Conservation (phyloP, 2,797 vertebrate genomes). For the Echiichthys vipera region DNA sequence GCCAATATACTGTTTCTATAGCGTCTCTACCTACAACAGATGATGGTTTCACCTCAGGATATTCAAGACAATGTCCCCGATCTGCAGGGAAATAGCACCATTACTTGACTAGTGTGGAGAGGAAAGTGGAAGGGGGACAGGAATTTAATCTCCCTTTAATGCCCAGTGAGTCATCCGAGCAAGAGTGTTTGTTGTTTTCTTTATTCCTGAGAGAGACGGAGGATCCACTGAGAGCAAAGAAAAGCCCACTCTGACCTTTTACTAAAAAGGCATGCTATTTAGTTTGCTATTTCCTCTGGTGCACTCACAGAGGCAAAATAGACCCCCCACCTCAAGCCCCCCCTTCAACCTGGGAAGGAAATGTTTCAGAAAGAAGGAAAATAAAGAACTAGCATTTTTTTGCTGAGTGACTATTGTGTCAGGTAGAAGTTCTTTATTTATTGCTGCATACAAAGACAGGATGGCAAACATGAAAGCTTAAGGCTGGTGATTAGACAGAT, state of each 20-base stretch:
- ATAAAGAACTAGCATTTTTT: constrained; percentile 51
- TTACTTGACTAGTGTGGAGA: constrained; percentile 35
- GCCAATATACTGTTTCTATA: constrained; percentile 4
- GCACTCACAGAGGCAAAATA: constrained; percentile 35
- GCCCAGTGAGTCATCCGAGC: constrained; percentile 59
- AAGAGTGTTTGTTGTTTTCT: constrained; percentile 61
- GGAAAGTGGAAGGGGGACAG: neutral
- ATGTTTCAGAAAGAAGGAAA: constrained; percentile 23
- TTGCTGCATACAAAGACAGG: constrained; percentile 32
- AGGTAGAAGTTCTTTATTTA: constrained; percentile 42
- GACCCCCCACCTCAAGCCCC: neutral
- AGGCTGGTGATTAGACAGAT: constrained; percentile 9
- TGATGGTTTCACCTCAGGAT: constrained; percentile 30
- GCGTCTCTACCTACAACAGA: constrained; percentile 8
- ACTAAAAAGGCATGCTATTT: constrained; percentile 61
- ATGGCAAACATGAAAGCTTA: constrained; percentile 31
- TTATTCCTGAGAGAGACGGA: constrained; percentile 55
- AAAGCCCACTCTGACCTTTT: constrained; percentile 72
- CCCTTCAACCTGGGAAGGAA: neutral
- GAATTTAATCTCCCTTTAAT: constrained; percentile 73
- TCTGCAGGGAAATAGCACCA: constrained; percentile 46
- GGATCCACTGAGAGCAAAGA: constrained; percentile 61
- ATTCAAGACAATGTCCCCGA: constrained; percentile 33
- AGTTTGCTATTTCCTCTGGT: constrained; percentile 30
- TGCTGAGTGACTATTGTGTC: constrained; percentile 51